phyloP scores from a whole-genome alignment of 2,888 invertebrate species.

The Atrina japonica region DNA sequence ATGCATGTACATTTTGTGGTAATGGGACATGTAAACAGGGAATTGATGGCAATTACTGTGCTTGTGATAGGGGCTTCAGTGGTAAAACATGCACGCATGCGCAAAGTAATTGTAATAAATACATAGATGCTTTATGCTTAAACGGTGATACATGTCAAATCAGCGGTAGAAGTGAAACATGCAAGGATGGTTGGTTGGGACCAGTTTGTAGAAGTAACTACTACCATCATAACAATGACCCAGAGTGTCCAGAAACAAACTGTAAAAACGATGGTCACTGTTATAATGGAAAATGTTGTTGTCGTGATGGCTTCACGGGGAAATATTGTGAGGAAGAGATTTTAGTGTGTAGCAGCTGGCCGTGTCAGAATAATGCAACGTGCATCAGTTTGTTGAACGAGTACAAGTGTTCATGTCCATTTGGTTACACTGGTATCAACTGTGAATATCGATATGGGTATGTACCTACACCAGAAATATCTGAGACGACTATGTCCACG shows the following conservation, averaged over 20 bases:
- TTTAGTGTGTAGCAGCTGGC: conserved; percentile 41
- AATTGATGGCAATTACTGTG: neutral
- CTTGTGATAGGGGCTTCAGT: conserved; percentile 19
- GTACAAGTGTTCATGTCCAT: conserved; percentile 53
- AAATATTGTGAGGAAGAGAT: conserved; percentile 39
- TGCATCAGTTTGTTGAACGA: conserved; percentile 45
- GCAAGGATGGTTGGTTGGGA: conserved; percentile 13
- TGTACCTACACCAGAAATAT: neutral
- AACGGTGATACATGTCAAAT: conserved; percentile 12
- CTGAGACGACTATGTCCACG: neutral
- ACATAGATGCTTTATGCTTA: conserved; percentile 22
- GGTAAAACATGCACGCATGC: conserved; percentile 18
- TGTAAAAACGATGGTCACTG: conserved; percentile 42
- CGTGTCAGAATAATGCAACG: conserved; percentile 55
- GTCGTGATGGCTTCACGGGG: conserved; percentile 52
- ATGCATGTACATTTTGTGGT: conserved; percentile 16
- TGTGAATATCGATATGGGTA: conserved; percentile 10
- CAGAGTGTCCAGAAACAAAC: conserved; percentile 32
- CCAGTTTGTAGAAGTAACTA: conserved; percentile 20
- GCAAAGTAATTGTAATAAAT: conserved; percentile 3
- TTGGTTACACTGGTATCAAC: conserved; percentile 9
- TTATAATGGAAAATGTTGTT: conserved; percentile 51
- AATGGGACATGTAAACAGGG: conserved; percentile 17
- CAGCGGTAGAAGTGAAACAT: conserved; percentile 1
- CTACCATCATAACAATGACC: conserved; percentile 17